Base-by-base conservation (phyloP, 2,113 vertebrate genomes). In the Pogonocichla stellata region DNA sequence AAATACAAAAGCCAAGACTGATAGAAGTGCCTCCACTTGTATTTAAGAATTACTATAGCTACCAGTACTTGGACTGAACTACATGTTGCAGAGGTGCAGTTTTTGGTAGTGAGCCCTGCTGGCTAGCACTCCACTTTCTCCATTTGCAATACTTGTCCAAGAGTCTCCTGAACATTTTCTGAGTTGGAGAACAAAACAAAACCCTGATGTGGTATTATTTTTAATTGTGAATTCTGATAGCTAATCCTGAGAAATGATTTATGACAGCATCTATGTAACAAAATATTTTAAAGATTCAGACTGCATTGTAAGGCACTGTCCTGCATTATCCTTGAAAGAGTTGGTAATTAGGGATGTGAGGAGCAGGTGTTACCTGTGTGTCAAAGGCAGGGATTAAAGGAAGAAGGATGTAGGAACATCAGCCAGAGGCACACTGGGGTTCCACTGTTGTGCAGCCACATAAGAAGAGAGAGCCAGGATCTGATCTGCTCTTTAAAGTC, bases 401-500 rank as follows among this genome's bases (percentile, higher is more conserved):
- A 60, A 40, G 73, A 80, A 58, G 47, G 38, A 84, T 24, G 18
- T 28, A 26, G 72, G 33, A 62, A 71, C 13, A 34, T 62, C 50
- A 66, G 34, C 64, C 4, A 3, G 38, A 70, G 61, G 75, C 75
- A 70, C 4, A 0, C 50, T 80, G 77, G 56, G 89, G 23, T 91
- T 72, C 83, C 38, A 10, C 53, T 42, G n/a, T n/a, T 90, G 24
- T 77, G 62, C 75, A 57, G 71, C 45, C 58, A 33, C 24, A 9
- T 84, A n/a, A 73, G 72, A 93, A 86, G 70, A 19, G 33, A 95
- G 42, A 80, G n/a, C 26, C 47, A 58, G 60, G 60, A 73, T 89
- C 70, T 91, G 36, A 75, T 71, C 70, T 89, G 69, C 60, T 47
- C 86, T 92, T 93, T 94, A 84, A 91, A 92, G 64, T 73, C 43